Evolutionary conservation across 2,113 vertebrate genomes (phyloP).

Genomic region (Strix aluco): DNA sequence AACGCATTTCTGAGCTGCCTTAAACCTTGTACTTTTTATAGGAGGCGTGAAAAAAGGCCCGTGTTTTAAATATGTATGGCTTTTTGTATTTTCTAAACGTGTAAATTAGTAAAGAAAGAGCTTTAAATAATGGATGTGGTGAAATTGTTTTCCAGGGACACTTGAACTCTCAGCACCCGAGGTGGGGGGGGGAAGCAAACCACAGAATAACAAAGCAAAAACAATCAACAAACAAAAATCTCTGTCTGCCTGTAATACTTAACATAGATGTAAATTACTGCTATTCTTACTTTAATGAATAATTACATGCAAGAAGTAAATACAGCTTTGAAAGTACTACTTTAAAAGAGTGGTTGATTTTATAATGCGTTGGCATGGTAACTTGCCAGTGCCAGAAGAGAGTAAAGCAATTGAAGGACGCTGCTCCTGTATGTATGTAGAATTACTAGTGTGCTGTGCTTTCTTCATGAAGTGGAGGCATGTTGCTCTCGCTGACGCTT

Average conservation of each 20-base stretch:
- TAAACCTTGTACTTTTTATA: constrained; percentile 93
- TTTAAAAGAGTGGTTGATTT: constrained; percentile 53
- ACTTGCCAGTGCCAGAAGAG: neutral
- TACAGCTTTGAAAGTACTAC: constrained; percentile 68
- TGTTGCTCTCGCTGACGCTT: neutral
- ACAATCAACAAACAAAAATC: constrained; percentile 6
- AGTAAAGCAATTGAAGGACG: neutral
- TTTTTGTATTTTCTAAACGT: constrained; percentile 82
- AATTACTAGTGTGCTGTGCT: neutral
- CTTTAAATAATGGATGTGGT: constrained; percentile 73
- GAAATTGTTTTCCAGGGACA: constrained; percentile 64
- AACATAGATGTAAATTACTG: constrained; percentile 63
- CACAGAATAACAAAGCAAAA: constrained; percentile 34
- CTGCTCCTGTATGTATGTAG: neutral
- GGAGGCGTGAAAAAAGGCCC: constrained; percentile 85
- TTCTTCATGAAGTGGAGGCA: neutral
- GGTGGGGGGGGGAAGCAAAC: neutral
- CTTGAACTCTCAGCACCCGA: constrained; percentile 37
- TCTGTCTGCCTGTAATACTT: constrained; percentile 41
- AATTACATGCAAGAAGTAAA: constrained; percentile 72
- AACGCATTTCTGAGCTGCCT: constrained; percentile 90
- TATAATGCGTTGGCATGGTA: constrained; percentile 57
- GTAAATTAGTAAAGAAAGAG: constrained; percentile 81
- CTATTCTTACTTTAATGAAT: constrained; percentile 72
- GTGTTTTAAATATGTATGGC: constrained; percentile 78